phyloP scores from a whole-genome alignment of 2,888 invertebrate genomes.

The Dastarcus helophoroides region DNA sequence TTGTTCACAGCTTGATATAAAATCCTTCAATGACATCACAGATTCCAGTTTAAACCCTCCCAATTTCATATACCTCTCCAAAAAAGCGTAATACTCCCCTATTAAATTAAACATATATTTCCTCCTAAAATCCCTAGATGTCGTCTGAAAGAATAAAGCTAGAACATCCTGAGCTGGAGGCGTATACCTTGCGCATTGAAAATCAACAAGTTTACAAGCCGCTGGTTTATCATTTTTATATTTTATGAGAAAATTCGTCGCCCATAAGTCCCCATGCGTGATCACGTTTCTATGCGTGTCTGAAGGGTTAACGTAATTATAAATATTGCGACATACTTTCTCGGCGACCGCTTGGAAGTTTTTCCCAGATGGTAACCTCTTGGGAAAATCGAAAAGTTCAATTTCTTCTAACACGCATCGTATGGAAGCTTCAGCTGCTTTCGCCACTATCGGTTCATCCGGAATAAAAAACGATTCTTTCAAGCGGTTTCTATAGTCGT shows the following conservation, averaged over 20 bases:
- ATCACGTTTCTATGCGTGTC: conserved; percentile 40
- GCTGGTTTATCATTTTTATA: conserved; percentile 17
- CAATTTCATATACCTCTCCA: conserved; percentile 23
- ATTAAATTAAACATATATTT: conserved; percentile 23
- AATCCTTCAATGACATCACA: conserved; percentile 24
- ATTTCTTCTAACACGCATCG: conserved; percentile 23
- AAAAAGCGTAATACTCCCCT: conserved; percentile 27
- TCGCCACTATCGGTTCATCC: conserved; percentile 18
- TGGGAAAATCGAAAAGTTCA: conserved; percentile 22
- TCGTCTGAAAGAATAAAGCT: conserved; percentile 26
- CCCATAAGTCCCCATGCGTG: conserved; percentile 53
- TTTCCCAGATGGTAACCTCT: conserved; percentile 21
- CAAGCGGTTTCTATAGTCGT: conserved; percentile 17
- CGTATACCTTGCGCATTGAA: conserved; percentile 40
- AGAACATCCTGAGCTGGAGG: conserved; percentile 56
- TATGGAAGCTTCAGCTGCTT: conserved; percentile 22
- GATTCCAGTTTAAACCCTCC: conserved; percentile 18
- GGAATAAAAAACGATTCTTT: conserved; percentile 22
- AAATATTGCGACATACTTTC: conserved; percentile 19
- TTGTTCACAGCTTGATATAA: conserved; percentile 28
- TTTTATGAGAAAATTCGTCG: conserved; percentile 41
- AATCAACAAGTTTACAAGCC: conserved; percentile 33
- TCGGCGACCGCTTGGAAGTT: conserved; percentile 18
- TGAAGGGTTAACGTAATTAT: conserved; percentile 28
- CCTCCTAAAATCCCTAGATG: conserved; percentile 23